Percentiles rank a stretch among this genome's conserved stretches.
Evolutionary conservation across 2,113 vertebrate genomes (phyloP).

Genomic region (Xenopus borealis): DNA sequence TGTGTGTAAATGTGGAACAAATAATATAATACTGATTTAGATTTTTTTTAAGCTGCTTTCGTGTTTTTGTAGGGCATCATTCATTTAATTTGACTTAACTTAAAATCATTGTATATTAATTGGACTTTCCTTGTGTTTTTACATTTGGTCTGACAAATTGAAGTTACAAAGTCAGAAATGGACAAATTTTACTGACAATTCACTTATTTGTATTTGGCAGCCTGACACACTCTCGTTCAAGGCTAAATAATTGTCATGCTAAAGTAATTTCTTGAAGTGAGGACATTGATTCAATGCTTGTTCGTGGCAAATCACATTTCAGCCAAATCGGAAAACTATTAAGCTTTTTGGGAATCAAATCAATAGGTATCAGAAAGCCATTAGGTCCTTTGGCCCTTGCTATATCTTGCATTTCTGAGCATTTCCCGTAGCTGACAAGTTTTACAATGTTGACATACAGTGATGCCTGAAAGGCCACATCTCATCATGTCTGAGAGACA

Average conservation of each 20-base stretch:
- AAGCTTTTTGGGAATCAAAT: conserved; percentile 66
- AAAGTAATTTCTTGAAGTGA: conserved; percentile 63
- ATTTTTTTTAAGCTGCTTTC: too few species aligned
- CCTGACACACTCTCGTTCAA: conserved; percentile 49
- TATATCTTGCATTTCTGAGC: conserved; percentile 61
- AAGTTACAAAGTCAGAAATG: too few species aligned
- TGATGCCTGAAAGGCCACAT: conserved; percentile 55
- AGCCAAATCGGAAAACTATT: conserved; percentile 69
- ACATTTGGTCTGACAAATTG: too few species aligned
- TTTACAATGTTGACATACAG: conserved; percentile 58
- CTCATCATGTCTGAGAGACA: conserved; percentile 51
- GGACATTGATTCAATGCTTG: conserved; percentile 61
- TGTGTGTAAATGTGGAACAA: too few species aligned
- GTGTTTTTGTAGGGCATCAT: too few species aligned
- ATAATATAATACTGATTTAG: too few species aligned
- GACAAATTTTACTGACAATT: conserved; percentile 52
- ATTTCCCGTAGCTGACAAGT: conserved; percentile 68
- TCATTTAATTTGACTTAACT: too few species aligned
- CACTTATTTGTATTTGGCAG: conserved; percentile 54
- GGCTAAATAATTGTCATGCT: conserved; percentile 65
- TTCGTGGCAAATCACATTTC: conserved; percentile 63
- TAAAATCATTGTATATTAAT: too few species aligned
- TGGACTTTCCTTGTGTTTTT: too few species aligned
- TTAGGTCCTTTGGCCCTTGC: conserved; percentile 57
- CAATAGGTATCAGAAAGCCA: conserved; percentile 67